Evolutionary conservation across 2,888 invertebrate species (phyloP).

Genomic region (Mylabris sibirica): DNA sequence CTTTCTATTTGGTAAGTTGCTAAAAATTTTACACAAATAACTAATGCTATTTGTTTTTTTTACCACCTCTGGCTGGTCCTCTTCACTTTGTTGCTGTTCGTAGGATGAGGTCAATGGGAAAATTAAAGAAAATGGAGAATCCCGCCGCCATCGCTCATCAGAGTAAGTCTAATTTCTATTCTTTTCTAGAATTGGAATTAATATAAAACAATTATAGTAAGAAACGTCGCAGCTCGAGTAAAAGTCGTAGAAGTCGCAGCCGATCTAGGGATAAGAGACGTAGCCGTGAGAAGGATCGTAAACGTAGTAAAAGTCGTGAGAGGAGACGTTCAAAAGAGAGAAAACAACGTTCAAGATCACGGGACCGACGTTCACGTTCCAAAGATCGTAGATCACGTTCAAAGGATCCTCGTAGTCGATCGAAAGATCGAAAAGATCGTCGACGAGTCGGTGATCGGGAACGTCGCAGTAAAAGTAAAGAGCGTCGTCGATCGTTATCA

Average conservation of each 20-base stretch:
- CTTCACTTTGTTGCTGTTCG: constrained; percentile 62
- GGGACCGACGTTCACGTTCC: constrained; percentile 38
- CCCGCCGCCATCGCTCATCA: constrained; percentile 61
- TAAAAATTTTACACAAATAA: constrained; percentile 36
- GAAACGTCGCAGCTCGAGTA: constrained; percentile 39
- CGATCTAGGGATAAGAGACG: constrained; percentile 62
- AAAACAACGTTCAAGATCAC: constrained; percentile 54
- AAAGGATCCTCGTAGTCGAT: constrained; percentile 46
- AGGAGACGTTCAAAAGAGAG: constrained; percentile 60
- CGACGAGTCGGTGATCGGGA: constrained; percentile 12
- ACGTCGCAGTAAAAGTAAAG: constrained; percentile 33
- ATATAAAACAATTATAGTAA: constrained; percentile 28
- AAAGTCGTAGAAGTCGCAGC: constrained; percentile 33
- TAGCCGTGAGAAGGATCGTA: constrained; percentile 48
- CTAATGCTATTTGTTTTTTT: constrained; percentile 61
- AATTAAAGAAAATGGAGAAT: constrained; percentile 70
- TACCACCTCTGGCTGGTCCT: constrained; percentile 46
- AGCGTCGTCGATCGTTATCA: constrained; percentile 26
- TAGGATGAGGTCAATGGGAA: constrained; percentile 65
- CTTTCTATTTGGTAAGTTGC: constrained; percentile 31
- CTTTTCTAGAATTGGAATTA: not conserved
- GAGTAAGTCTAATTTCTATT: constrained; percentile 61
- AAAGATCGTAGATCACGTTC: constrained; percentile 47
- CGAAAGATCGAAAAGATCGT: constrained; percentile 42
- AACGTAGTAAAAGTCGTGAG: constrained; percentile 49